Evolutionary conservation across 2,113 vertebrate genomes (phyloP).

Genomic region (Cyphotilapia sp.): DNA sequence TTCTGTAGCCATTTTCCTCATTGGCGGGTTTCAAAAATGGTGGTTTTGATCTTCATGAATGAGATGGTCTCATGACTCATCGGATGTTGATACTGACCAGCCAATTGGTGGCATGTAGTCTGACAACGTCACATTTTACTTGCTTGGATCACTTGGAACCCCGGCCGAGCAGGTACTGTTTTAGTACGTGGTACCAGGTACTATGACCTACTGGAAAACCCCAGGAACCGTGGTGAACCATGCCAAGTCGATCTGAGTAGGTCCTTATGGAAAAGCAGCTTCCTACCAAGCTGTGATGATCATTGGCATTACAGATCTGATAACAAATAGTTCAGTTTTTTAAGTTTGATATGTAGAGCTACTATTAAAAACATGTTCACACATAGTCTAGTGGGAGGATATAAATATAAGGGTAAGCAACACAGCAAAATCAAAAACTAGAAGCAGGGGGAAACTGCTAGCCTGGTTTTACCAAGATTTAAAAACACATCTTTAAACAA

Average conservation of each 20-base stretch:
- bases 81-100: not conserved
- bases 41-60: not conserved
- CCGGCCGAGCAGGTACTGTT: not conserved
- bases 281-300: not conserved
- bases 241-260: not conserved
- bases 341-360: not conserved
- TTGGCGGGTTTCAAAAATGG: not conserved
- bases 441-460: not conserved
- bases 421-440: not conserved
- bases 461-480: not conserved
- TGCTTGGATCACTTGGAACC: too few species aligned
- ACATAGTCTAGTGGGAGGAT: not conserved
- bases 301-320: not conserved
- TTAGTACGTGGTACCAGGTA: not conserved
- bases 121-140: not conserved
- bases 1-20: not conserved
- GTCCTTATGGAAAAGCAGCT: not conserved
- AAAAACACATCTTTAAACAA: not conserved
- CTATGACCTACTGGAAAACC: not conserved
- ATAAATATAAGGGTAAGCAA: not conserved
- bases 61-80: not conserved
- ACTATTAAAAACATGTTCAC: not conserved
- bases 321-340: not conserved
- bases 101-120: not conserved
- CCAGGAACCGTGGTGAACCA: not conserved